Evolutionary conservation across 1,140 invertebrate genomes (phyloP).

Genomic region (Maconellicoccus hirsutus): DNA sequence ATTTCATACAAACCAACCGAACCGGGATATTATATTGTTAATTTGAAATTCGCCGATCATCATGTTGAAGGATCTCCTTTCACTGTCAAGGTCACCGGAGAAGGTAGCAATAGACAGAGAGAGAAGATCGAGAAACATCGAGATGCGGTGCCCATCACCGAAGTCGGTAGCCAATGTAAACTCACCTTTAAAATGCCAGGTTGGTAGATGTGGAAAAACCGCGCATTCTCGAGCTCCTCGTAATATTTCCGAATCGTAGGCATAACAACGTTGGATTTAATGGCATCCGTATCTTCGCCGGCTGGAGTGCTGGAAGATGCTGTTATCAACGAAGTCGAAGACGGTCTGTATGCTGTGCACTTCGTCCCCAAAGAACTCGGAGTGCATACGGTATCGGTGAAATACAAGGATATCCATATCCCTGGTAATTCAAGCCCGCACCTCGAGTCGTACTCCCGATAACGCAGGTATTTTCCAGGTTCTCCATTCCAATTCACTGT

Average conservation of each 20-base stretch:
- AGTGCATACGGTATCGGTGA: constrained; percentile 91
- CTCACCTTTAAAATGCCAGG: constrained; percentile 92
- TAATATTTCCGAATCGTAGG: constrained; percentile 40
- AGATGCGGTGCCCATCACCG: constrained; percentile 83
- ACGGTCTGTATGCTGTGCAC: constrained; percentile 90
- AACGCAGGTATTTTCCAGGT: too few species aligned
- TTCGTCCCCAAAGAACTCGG: constrained; percentile 97
- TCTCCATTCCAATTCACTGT: constrained; percentile 88
- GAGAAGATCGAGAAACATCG: constrained; percentile 83
- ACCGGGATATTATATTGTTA: constrained; percentile 93
- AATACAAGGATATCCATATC: constrained; percentile 94
- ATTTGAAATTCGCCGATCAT: constrained; percentile 95
- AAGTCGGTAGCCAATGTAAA: constrained; percentile 91
- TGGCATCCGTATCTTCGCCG: constrained; percentile 83
- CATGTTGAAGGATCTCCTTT: constrained; percentile 93
- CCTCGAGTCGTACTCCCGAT: too few species aligned
- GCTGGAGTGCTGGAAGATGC: constrained; percentile 82
- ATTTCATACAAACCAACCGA: constrained; percentile 95
- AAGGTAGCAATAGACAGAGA: constrained; percentile 77
- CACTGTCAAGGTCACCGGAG: constrained; percentile 78
- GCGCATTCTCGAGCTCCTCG: too few species aligned
- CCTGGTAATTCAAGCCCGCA: too few species aligned
- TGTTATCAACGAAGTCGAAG: constrained; percentile 81
- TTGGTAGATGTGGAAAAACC: constrained; percentile 34
- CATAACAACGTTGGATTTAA: constrained; percentile 82